Percentiles rank a stretch among this genome's conserved stretches.
These are phyloP conservation scores for Aethina tumida DNA, from an alignment of 1,140 invertebrate genomes.

Conservation along the genomic window DNA sequence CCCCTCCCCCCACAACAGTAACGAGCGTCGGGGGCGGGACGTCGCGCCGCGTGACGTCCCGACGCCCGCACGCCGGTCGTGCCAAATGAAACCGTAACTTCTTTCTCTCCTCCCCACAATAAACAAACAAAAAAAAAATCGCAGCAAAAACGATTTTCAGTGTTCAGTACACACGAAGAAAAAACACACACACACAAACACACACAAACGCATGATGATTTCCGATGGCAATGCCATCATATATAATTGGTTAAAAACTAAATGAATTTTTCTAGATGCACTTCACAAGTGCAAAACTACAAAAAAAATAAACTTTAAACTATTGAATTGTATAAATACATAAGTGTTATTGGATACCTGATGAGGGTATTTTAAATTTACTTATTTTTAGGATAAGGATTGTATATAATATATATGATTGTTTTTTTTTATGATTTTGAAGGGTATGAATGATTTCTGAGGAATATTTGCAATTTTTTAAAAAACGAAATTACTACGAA, in stretches of 20 bases:
- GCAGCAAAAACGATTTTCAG: constrained; percentile 14
- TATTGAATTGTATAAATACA: constrained; percentile 28
- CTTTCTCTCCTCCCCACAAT: no score
- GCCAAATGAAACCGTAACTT: no score
- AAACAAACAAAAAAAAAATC: not conserved
- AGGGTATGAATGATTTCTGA: constrained; percentile 17
- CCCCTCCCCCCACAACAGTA: no score
- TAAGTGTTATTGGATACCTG: constrained; percentile 25
- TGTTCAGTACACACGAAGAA: constrained; percentile 32
- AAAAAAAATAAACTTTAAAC: constrained; percentile 21
- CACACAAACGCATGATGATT: no score
- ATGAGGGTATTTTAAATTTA: constrained; percentile 12
- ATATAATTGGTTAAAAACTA: no score
- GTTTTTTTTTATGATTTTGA: constrained; percentile 24
- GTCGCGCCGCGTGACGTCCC: no score
- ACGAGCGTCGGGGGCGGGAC: no score
- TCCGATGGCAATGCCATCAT: constrained; percentile 32
- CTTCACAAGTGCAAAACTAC: constrained; percentile 33
- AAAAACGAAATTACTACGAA: not conserved
- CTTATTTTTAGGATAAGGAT: constrained; percentile 10
- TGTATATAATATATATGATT: constrained; percentile 20
- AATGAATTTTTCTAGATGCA: constrained; percentile 23
- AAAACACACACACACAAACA: no score
- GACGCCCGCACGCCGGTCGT: no score
- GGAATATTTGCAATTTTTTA: constrained; percentile 4